Base-by-base conservation (phyloP, 2,113 vertebrate species). In the Rousettus leschenaultii region DNA sequence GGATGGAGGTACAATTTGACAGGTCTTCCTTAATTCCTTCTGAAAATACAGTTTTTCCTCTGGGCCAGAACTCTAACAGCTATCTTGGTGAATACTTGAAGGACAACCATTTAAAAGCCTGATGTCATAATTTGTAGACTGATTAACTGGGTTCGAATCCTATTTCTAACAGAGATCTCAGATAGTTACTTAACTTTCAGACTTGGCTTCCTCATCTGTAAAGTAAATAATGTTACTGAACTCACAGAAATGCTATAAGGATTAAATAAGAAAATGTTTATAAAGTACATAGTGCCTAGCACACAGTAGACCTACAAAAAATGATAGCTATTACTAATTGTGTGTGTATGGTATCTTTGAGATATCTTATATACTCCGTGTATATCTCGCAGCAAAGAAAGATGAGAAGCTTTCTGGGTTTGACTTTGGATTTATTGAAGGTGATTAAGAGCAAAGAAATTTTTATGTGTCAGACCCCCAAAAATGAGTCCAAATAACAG, bases 341-440 rank as follows among this genome's bases (percentile, higher is more conserved):
- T 74, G 4, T 73, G 51, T 51, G 51, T 51, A 51, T 51, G 12
- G 9, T 75, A 68, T 51, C 19, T 82, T n/a, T 65, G 59, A 21
- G 40, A 55, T 65, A 79, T 7, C 48, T 66, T 55, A 22, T 2
- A 19, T 38, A 26, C 45, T 48, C 2, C 14, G 65, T 75, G 9
- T 70, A n/a, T 80, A 86, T 65, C 14, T 74, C 40, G 61, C 33
- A 21, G 61, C 30, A 93, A 95, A 57, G 40, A 87, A 92, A 84
- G 24, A 63, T 45, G 8, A 86, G 28, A 94, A 55, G 16, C 26
- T 82, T 71, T 91, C 45, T 96, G 38, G 19, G 45, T 95, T 87
- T 26, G 22, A 33, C 74, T 88, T 88, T 30, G 43, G 43, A 89
- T 30, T 94, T 96, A 57, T 16, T 95, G 24, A 82, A 96, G 13